Conservation (phyloP, 2,113 vertebrate species). For the Dinomys branickii region DNA sequence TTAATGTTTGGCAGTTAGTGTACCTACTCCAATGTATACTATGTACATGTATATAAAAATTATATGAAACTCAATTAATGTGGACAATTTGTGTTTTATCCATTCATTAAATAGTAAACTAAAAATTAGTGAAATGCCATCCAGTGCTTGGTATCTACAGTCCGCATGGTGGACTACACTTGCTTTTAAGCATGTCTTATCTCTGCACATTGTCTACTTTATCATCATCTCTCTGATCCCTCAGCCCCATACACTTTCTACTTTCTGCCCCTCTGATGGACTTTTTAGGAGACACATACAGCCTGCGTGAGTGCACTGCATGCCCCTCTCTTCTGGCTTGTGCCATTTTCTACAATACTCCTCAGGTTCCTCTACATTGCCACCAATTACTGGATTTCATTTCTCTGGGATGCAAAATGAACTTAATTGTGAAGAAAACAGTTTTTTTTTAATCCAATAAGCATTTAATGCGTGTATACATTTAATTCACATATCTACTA, state of each 20-base stretch:
- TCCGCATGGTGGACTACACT: not conserved
- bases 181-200: not conserved
- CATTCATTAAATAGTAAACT: not conserved
- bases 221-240: too few species aligned
- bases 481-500: not conserved
- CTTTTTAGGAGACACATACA: rapidly evolving
- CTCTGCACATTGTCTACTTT: not conserved
- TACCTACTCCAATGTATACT: not conserved
- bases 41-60: not conserved
- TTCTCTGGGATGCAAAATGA: not conserved
- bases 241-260: not conserved
- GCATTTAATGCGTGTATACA: not conserved
- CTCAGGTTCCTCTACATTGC: not conserved
- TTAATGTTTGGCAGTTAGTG: not conserved
- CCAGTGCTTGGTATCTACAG: not conserved
- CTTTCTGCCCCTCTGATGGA: not conserved
- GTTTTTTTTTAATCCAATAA: too few species aligned
- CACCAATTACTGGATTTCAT: not conserved
- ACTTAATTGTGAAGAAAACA: not conserved
- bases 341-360: not conserved
- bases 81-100: not conserved
- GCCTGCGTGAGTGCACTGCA: too few species aligned
- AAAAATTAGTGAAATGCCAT: not conserved
- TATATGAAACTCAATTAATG: not conserved
- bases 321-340: too few species aligned